Percentiles rank a stretch among this genome's conserved stretches.
Evolutionary conservation across 2,113 vertebrate species (phyloP).

Genomic region (Neodontobutis hainanensis): DNA sequence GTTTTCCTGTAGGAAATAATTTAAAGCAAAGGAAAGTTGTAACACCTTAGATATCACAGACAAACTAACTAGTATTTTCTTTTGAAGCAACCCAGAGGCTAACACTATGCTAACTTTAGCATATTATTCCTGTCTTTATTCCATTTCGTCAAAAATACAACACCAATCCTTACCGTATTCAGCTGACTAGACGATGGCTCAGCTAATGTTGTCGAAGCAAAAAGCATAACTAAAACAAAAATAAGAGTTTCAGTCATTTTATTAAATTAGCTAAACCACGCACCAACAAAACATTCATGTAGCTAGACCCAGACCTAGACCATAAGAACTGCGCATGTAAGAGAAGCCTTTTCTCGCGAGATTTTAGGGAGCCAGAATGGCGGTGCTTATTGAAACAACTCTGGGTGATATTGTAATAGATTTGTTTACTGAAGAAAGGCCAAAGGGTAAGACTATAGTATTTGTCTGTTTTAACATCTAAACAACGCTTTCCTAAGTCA

Average conservation of each 20-base stretch:
- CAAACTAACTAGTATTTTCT: neutral
- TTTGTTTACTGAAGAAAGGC: constrained; percentile 93
- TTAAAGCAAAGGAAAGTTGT: neutral
- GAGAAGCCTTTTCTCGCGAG: constrained; percentile 22
- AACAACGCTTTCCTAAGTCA: accelerated
- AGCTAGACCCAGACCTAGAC: constrained; percentile 17
- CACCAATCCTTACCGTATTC: constrained; percentile 56
- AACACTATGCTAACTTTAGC: constrained; percentile 30
- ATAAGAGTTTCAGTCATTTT: constrained; percentile 12
- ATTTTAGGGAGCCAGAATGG: constrained; percentile 76
- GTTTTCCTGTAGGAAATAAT: constrained; percentile 76
- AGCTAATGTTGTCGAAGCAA: constrained; percentile 22
- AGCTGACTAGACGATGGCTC: constrained; percentile 35
- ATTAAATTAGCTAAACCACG: neutral
- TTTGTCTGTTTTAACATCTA: neutral
- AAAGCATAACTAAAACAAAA: constrained; percentile 7
- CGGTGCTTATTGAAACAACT: constrained; percentile 94
- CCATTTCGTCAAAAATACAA: neutral
- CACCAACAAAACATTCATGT: no score
- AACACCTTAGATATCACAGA: neutral
- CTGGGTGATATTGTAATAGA: constrained; percentile 93
- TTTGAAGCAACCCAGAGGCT: neutral
- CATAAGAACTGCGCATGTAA: constrained; percentile 29
- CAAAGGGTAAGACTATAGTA: constrained; percentile 82
- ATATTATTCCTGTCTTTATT: neutral